Evolutionary conservation across 2,888 invertebrate genomes (phyloP), one percentile per base, ranked within the genome.

Genomic region (Pollenia angustigena): DNA sequence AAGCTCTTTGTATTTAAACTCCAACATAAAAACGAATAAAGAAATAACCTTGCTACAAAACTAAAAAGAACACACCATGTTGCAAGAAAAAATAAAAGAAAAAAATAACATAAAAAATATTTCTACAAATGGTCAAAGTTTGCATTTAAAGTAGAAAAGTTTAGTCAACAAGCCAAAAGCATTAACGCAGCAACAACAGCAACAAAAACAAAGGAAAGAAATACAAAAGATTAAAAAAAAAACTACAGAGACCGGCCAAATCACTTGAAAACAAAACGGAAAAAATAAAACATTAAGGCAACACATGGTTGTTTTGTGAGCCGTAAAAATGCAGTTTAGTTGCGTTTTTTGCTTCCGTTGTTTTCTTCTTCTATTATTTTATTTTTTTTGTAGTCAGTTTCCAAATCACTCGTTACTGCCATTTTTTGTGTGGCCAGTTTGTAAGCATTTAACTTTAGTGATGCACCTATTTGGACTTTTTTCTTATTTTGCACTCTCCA

Each of bases 121-220:
- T 83, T 81, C 64, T 71, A 40, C 71, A 81, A 87, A 87, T 87
- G 87, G 87, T 84, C 84, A 84, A 87, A 87, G 87, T 87, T 87
- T 87, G 60, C 76, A 87, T 84, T 87, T 84, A 72, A 87, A 84
- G 87, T 87, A 69, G 84, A 87, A 87, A 87, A 87, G 84, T 87
- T 85, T 84, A 81, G 76, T 74, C 84, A 84, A 87, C 87, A 81
- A 84, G 76, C 84, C 81, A 81, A 78, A 78, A 68, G 81, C 84
- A 87, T 84, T 83, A 76, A 69, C 16, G 23, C 64, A 83, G 23
- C 64, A 83, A 64, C 62, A 82, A 64, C 48, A 72, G 58, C 56
- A 48, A 46, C 7, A 72, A 10, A 14, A 81, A 71, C 16, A 62
- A n/a, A 62, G 71, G 18, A 48, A 56, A 52, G 42, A 56, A 75